Base-by-base conservation (phyloP, 2,113 vertebrate species). In the Empidonax traillii region DNA sequence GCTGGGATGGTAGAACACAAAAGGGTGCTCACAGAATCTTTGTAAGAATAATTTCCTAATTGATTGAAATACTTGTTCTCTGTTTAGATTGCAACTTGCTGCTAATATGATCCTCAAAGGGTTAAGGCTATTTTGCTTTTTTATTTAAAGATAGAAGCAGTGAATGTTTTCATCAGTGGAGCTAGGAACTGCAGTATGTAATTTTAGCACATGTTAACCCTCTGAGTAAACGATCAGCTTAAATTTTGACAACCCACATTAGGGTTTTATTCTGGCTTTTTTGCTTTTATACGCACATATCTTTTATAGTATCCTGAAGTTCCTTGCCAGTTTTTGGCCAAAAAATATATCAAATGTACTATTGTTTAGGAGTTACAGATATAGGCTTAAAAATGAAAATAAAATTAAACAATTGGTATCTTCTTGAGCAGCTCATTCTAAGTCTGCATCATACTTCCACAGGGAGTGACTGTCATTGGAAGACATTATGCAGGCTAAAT, bases 91-190 rank as follows among this genome's bases (percentile, higher is more conserved):
- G 96, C 90, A 87, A 98, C 94, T 97, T 98, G 98, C 97, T 98
- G 97, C 98, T 98, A 97, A 96, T 84, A 95, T 61, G 94, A 95
- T 98, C 96, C 96, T 98, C 97, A 96, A 98, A 98, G 98, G 98
- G 98, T 98, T 98, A 98, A 98, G 97, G 96, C 96, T 96, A 85
- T 96, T 97, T 97, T 97, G 94, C 93, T 97, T 96, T 97, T 95
- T 97, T 98, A 89, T 98, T 98, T 92, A 73, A 97, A 96, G 94
- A 96, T 96, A 98, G 97, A 98, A 97, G 96, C 97, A 97, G 97
- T 97, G 98, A 98, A 98, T 98, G 97, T 98, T 97, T 98, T 97
- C 97, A 97, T 97, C 96, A 94, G 94, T 98, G 94, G 89, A 96
- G 96, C 97, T 97, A 96, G 96, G 95, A 94, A 96, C 97, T 97